A percentile compares a stretch with the other conserved stretches of the same genome.
phyloP scores from a whole-genome alignment of 2,113 vertebrate species.

The Ariopsis seemanni region DNA sequence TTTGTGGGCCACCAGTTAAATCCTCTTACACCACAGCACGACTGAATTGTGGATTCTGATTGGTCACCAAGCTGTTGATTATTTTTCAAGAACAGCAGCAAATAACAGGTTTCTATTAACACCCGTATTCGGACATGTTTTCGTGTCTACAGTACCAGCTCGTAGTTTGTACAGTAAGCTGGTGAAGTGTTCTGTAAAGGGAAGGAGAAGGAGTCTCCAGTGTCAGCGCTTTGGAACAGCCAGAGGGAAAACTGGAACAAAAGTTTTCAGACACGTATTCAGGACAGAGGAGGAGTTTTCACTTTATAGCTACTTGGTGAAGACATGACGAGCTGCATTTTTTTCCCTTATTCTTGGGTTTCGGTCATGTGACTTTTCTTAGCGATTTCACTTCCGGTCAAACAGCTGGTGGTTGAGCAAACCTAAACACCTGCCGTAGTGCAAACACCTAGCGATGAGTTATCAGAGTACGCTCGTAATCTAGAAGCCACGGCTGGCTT shows the following conservation, averaged over 20 bases:
- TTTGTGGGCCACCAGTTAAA: constrained; percentile 1
- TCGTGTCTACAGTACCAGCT: background rate
- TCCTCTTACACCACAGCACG: background rate
- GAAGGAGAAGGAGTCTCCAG: background rate
- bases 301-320: too few species aligned
- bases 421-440: too few species aligned
- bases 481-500: too few species aligned
- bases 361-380: too few species aligned
- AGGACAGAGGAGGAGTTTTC: too few species aligned
- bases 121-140: background rate
- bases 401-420: too few species aligned
- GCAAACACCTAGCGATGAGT: too few species aligned
- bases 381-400: too few species aligned
- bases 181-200: background rate
- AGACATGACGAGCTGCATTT: too few species aligned
- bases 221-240: background rate
- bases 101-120: background rate
- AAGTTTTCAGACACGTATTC: too few species aligned
- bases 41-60: background rate
- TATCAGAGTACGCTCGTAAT: too few species aligned
- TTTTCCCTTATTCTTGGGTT: too few species aligned
- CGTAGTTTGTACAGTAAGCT: background rate
- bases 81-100: background rate
- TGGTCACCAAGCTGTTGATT: background rate
- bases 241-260: background rate